Base-by-base conservation (phyloP, 2,113 vertebrate genomes). In the Sitta europaea region DNA sequence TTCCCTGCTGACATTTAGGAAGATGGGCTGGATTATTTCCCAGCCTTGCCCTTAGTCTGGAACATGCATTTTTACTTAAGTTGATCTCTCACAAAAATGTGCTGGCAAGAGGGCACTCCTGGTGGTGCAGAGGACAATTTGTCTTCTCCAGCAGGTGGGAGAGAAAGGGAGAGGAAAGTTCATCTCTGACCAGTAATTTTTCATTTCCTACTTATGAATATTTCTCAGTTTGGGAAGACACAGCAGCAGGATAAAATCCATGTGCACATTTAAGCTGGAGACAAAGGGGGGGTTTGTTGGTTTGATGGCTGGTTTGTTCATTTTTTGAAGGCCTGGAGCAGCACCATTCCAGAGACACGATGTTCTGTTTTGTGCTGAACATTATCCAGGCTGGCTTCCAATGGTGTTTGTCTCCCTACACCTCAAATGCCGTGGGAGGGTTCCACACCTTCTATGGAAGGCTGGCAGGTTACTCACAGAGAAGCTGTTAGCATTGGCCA, bases 1-100 rank as follows among this genome's bases (percentile, higher is more conserved):
- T 79, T 75, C 6, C 16, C 27, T 9, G 3, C 3, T 36, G 23
- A 25, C 0, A 0, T 70, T 53, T 35, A 48, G 24, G 17, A 72
- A 68, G 8, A 6, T 31, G 18, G 42, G 6, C 17, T 72, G 40
- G 6, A 6, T 45, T 62, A 40, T n/a, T 33, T 54, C n/a, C 9
- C 72, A 86, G 59, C 7, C 14, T 77, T 67, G 38, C 11, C 27
- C 12, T 80, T n/a, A 61, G 10, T 35, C 59, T 73, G 42, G 43
- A 47, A 53, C 27, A 11, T 3, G 23, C 22, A 28, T 22, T 92
- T 89, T 58, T 61, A 63, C 35, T 63, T 68, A 78, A 65, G 48
- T 5, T 5, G 5, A 18, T 14, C 12, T 33, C 38, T 83, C 82
- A 51, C 22, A 57, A 58, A 11, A 14, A 18, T 6, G 18, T 50